Evolutionary conservation across 2,888 invertebrate genomes (phyloP), one percentile per base, ranked within the genome.

Genomic region (Dryomyza anilis): DNA sequence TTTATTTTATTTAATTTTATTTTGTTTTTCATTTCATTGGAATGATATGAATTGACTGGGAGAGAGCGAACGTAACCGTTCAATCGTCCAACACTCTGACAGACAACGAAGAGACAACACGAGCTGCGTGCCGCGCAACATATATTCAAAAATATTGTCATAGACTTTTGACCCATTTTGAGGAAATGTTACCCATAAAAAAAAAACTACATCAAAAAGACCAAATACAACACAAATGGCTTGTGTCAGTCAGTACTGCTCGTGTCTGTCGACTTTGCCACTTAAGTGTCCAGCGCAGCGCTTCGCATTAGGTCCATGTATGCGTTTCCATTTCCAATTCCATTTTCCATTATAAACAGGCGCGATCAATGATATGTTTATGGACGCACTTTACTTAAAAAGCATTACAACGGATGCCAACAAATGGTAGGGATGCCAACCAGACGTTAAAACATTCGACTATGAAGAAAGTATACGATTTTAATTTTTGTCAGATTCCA

Each of bases 101-200:
- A 7, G 8, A n/a, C 39, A 3, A n/a, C 59, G 58, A 16, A 56
- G 27, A 23, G 12, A 10, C 2, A 29, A 30, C 29, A 48, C 23
- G 19, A 25, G n/a, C n/a, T n/a, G n/a, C n/a, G n/a, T n/a, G n/a
- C n/a, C n/a, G n/a, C n/a, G 33, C 30, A 8, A 10, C 50, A 46
- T 19, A 48, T 46, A 14, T 14, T 36, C 3, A 39, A 27, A 46
- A 58, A 74, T 66, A 71, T 73, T 76, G 77, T 74, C 75, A 76
- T 74, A 78, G 80, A 80, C 83, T 83, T 82, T 82, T 83, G 82
- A 81, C 81, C 82, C 77, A 83, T 82, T 82, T 82, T 75, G 74
- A 75, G 75, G 74, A 77, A 81, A 76, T 78, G 76, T 71, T 75
- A 76, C 69, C 73, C 73, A 75, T 75, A 74, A 74, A 73, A 68